phyloP scores from a whole-genome alignment of 2,797 vertebrate genomes.

The Gorsachius magnificus region DNA sequence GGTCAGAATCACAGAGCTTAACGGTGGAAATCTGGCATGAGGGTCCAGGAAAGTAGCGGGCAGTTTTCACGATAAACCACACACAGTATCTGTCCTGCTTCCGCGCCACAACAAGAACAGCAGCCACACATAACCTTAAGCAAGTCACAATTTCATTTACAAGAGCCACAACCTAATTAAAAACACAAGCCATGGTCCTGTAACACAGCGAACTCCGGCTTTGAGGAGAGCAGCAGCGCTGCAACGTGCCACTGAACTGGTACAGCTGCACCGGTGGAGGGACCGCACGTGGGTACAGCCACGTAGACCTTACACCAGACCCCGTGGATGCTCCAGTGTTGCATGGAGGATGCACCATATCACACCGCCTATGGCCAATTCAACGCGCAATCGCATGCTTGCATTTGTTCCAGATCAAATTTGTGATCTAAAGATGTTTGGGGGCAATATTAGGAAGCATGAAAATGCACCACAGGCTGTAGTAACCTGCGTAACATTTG shows the following conservation, averaged over 20 bases:
- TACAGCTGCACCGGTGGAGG: neutral
- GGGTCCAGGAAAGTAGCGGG: neutral
- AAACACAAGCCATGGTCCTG: neutral
- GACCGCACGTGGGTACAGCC: fast-evolving
- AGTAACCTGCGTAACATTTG: neutral
- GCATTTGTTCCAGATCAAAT: neutral
- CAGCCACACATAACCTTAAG: neutral
- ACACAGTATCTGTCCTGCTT: neutral
- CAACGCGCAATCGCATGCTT: fast-evolving
- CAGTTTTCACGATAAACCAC: neutral
- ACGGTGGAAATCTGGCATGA: neutral
- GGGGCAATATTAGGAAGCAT: neutral
- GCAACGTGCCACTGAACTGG: neutral
- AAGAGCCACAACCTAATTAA: neutral
- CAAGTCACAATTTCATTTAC: neutral
- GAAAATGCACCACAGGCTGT: neutral
- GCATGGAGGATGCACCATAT: fast-evolving
- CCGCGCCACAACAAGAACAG: neutral
- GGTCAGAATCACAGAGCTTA: neutral
- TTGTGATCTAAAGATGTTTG: neutral
- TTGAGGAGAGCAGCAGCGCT: neutral
- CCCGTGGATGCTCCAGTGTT: neutral
- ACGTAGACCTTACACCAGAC: neutral
- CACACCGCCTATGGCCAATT: fast-evolving
- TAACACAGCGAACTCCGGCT: fast-evolving